phyloP scores from a whole-genome alignment of 1,140 invertebrate species.

The Thereuonema tuberculata region DNA sequence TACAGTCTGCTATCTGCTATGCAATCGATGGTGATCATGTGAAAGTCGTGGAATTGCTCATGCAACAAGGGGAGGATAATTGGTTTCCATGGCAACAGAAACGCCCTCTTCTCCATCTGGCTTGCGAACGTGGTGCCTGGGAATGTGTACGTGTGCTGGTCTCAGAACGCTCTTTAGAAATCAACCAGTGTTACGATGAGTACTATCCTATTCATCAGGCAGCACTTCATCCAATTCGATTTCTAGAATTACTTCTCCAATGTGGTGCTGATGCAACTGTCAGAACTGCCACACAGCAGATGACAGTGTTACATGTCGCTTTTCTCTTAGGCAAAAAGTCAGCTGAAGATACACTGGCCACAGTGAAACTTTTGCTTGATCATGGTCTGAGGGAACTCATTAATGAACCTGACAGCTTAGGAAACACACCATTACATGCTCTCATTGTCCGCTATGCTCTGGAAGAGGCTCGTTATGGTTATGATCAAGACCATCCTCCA shows the following conservation, averaged over 20 bases:
- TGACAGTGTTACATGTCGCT: conserved; percentile 50
- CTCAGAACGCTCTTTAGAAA: conserved; percentile 49
- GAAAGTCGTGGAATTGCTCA: conserved; percentile 43
- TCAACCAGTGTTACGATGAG: conserved; percentile 57
- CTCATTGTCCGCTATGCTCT: conserved; percentile 53
- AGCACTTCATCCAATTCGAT: conserved; percentile 48
- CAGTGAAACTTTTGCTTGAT: conserved; percentile 47
- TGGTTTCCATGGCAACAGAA: conserved; percentile 45
- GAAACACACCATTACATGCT: conserved; percentile 44
- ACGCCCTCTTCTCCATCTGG: conserved; percentile 46
- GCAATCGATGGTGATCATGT: conserved; percentile 54
- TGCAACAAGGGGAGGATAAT: conserved; percentile 50
- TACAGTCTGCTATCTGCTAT: conserved; percentile 55
- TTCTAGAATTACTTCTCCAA: conserved; percentile 47
- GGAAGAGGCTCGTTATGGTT: conserved; percentile 52
- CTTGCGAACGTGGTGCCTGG: conserved; percentile 53
- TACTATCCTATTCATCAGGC: conserved; percentile 61
- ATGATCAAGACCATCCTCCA: conserved; percentile 27
- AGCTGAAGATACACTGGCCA: conserved; percentile 50
- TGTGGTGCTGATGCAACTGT: conserved; percentile 50
- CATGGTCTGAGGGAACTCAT: conserved; percentile 49
- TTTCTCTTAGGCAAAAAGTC: conserved; percentile 39
- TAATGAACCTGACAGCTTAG: conserved; percentile 53
- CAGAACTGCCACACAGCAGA: conserved; percentile 53
- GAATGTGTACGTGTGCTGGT: conserved; percentile 50